phyloP scores from a whole-genome alignment of 1,140 invertebrate genomes.

The Drosophila insularis region DNA sequence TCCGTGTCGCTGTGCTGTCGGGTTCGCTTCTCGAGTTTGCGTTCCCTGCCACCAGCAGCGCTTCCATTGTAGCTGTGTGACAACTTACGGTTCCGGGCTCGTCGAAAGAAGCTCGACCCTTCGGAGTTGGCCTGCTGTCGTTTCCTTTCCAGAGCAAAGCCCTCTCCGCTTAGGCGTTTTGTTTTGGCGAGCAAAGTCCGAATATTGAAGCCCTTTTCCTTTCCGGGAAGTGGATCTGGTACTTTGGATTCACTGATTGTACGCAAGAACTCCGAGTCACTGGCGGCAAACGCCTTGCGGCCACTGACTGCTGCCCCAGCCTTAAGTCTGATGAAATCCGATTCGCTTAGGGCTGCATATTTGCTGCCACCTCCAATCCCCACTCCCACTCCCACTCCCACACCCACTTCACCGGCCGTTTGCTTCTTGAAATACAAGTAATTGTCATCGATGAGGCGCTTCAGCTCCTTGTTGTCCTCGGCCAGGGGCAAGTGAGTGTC shows the following conservation, averaged over 20 bases:
- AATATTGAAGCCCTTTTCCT: conserved; percentile 74
- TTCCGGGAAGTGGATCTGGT: conserved; percentile 39
- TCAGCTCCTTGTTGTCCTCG: conserved; percentile 81
- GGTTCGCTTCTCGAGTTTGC: conserved; percentile 62
- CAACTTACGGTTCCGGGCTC: conserved; percentile 73
- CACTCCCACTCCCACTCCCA: conserved; percentile 14
- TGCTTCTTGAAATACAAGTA: conserved; percentile 80
- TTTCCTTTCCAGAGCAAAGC: conserved; percentile 73
- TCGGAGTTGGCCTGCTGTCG: conserved; percentile 73
- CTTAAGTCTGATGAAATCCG: conserved; percentile 77
- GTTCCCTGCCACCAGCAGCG: conserved; percentile 55
- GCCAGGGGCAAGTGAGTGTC: conserved; percentile 74
- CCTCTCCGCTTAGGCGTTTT: conserved; percentile 75
- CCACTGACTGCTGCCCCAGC: conserved; percentile 46
- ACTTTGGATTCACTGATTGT: conserved; percentile 53
- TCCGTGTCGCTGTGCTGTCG: conserved; percentile 78
- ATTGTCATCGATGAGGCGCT: conserved; percentile 81
- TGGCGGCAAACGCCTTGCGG: conserved; percentile 64
- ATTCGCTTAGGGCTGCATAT: conserved; percentile 73
- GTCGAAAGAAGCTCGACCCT: conserved; percentile 70
- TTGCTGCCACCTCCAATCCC: conserved; percentile 25
- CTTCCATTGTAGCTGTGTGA: conserved; percentile 80
- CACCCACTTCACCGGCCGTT: conserved; percentile 26
- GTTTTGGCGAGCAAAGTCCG: conserved; percentile 70
- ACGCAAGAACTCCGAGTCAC: conserved; percentile 79